These are phyloP conservation scores for Trissoscelio sp. DNA, from an alignment of 2,888 invertebrate genomes.

Conservation along the genomic window DNA sequence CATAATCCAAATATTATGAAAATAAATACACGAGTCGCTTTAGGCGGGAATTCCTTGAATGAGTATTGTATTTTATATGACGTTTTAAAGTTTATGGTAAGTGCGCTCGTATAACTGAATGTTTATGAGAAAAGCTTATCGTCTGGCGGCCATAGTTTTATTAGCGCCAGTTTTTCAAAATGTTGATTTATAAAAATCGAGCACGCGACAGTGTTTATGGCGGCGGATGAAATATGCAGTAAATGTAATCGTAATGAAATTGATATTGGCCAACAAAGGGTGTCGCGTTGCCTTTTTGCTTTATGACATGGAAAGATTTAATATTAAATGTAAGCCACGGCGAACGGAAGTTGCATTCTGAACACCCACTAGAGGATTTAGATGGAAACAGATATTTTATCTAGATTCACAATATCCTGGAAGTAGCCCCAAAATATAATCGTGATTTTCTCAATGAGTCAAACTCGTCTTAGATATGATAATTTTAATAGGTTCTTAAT, in stretches of 20 bases:
- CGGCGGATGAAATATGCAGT: slow-evolving; percentile 28
- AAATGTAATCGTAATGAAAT: slow-evolving; percentile 42
- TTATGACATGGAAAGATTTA: slow-evolving; percentile 39
- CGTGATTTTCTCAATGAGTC: too few relatives aligned
- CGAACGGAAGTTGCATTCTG: background rate
- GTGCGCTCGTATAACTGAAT: slow-evolving; percentile 36
- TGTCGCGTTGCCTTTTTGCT: slow-evolving; percentile 8
- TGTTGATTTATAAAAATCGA: slow-evolving; percentile 46
- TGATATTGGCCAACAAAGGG: slow-evolving; percentile 37
- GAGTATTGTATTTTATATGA: slow-evolving; percentile 43
- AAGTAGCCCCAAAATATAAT: too few relatives aligned
- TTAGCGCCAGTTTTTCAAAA: slow-evolving; percentile 40
- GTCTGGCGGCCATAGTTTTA: slow-evolving; percentile 41
- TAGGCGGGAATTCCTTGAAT: slow-evolving; percentile 13
- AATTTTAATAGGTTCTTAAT: too few relatives aligned
- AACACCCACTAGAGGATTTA: background rate
- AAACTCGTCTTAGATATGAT: too few relatives aligned
- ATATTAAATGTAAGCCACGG: slow-evolving; percentile 13
- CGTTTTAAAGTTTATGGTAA: slow-evolving; percentile 50
- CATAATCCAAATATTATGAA: slow-evolving; percentile 15
- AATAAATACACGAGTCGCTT: slow-evolving; percentile 35
- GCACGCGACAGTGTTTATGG: slow-evolving; percentile 34
- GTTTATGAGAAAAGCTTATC: slow-evolving; percentile 40
- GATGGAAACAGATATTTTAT: slow-evolving; percentile 36
- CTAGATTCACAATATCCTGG: slow-evolving; percentile 25